Evolutionary conservation across 2,113 vertebrate species (phyloP).

Genomic region (Formicarius rufipectus): DNA sequence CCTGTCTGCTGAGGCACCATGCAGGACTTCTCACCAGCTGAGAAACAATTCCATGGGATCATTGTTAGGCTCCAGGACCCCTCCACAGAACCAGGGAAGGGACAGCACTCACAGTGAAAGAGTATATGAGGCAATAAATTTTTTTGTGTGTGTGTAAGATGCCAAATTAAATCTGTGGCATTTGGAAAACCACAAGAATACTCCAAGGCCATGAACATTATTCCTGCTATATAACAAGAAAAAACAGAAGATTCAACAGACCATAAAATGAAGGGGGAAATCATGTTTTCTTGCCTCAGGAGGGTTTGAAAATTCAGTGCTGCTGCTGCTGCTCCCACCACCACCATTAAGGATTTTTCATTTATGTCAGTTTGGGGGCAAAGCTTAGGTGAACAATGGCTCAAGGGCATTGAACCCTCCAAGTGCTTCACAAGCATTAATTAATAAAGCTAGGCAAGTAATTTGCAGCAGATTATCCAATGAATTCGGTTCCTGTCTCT

Average conservation of each 20-base stretch:
- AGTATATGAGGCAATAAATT: neutral
- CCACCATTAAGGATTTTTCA: constrained; percentile 46
- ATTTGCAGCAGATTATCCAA: constrained; percentile 47
- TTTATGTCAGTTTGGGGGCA: constrained; percentile 26
- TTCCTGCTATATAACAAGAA: constrained; percentile 48
- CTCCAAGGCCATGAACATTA: constrained; percentile 29
- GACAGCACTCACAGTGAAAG: neutral
- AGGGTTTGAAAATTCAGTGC: constrained; percentile 41
- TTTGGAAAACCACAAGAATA: constrained; percentile 58
- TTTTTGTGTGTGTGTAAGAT: neutral
- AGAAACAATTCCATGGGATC: neutral
- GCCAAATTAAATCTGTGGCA: constrained; percentile 37
- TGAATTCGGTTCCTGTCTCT: neutral
- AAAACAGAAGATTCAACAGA: constrained; percentile 62
- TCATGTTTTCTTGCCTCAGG: constrained; percentile 61
- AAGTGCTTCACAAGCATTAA: constrained; percentile 26
- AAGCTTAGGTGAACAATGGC: neutral
- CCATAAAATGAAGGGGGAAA: constrained; percentile 67
- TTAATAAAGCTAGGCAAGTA: constrained; percentile 54
- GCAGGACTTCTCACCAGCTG: constrained; percentile 15
- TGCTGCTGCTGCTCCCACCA: constrained; percentile 18
- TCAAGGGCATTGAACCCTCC: constrained; percentile 59
- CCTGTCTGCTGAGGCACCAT: neutral
- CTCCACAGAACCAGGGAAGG: neutral
- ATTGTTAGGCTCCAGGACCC: constrained; percentile 1